phyloP scores from a whole-genome alignment of 2,797 vertebrate species.

The Scolopax bukidnonensis region DNA sequence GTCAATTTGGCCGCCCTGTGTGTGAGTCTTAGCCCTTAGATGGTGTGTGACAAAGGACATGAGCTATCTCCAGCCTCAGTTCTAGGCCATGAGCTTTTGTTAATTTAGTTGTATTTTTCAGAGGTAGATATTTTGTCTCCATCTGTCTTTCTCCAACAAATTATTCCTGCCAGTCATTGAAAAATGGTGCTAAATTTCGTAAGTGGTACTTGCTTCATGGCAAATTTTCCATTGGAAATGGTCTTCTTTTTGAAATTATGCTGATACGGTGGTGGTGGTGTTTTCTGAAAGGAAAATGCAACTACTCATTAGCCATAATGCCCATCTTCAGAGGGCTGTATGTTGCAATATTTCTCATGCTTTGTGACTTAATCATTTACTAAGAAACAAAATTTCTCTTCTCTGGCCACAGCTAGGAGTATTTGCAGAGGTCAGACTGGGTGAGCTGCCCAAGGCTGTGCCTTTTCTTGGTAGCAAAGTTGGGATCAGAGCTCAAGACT shows the following conservation, averaged over 20 bases:
- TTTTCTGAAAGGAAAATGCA: not conserved
- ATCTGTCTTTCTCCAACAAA: not conserved
- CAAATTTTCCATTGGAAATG: not conserved
- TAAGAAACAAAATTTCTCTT: not conserved
- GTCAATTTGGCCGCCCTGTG: not conserved
- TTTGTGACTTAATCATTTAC: not conserved
- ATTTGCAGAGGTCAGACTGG: not conserved
- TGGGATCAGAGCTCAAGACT: not conserved
- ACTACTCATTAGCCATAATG: not conserved
- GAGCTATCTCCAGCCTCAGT: not conserved
- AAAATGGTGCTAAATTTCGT: not conserved
- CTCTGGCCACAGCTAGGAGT: not conserved
- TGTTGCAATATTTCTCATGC: not conserved
- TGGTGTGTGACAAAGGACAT: accelerated
- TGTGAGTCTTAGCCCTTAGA: accelerated
- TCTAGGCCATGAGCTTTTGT: not conserved
- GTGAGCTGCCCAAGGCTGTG: not conserved
- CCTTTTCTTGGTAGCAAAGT: not conserved
- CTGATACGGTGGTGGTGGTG: accelerated
- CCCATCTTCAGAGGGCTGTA: not conserved
- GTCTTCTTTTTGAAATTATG: not conserved
- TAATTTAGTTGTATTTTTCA: not conserved
- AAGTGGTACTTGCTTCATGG: not conserved
- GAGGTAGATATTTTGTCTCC: not conserved
- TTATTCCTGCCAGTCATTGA: not conserved